A percentile compares a stretch with the other conserved stretches of the same genome.
phyloP scores from a whole-genome alignment of 2,113 vertebrate genomes.

The Cnemophilus loriae region DNA sequence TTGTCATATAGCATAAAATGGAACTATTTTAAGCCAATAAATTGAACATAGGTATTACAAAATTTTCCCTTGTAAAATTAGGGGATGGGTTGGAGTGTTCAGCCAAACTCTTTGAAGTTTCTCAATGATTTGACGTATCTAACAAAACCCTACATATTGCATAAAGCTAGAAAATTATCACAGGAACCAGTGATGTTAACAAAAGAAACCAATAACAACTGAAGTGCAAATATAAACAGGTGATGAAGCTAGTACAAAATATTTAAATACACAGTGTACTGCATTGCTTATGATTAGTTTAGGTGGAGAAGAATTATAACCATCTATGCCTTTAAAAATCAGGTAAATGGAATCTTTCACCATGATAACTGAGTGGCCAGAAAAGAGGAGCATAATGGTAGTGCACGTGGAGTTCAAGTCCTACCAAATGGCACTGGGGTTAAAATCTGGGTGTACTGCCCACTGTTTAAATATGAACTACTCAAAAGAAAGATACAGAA shows the following conservation, averaged over 20 bases:
- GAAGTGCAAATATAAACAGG: not conserved
- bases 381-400: not conserved
- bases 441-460: conserved; percentile 44
- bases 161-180: not conserved
- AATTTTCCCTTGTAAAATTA: not conserved
- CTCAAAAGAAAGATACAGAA: conserved; percentile 69
- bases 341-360: not conserved
- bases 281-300: not conserved
- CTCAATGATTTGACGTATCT: not conserved
- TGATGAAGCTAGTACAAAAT: not conserved
- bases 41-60: not conserved
- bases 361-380: not conserved
- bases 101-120: not conserved
- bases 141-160: not conserved
- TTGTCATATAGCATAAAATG: not conserved
- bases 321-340: not conserved
- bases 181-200: not conserved
- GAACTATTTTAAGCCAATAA: not conserved
- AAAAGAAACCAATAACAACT: not conserved
- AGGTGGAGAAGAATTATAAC: not conserved
- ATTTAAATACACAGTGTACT: not conserved
- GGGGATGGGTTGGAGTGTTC: not conserved
- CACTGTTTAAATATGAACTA: conserved; percentile 63
- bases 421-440: conserved; percentile 30
- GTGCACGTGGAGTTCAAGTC: conserved; percentile 53